Conservation (phyloP, 2,797 vertebrate species). For the Sylvilagus floridanus region DNA sequence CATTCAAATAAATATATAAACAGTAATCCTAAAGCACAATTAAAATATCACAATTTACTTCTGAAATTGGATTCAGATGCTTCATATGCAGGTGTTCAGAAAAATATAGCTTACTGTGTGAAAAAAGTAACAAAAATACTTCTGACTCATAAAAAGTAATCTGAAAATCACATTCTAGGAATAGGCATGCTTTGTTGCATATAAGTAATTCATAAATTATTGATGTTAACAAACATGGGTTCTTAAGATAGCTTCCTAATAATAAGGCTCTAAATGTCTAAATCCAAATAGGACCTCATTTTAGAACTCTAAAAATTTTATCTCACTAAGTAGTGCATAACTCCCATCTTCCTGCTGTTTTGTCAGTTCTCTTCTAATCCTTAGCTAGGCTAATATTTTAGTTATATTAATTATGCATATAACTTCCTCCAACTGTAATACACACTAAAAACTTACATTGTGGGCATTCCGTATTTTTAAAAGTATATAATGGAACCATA, state of each 20-base stretch:
- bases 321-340: constrained; percentile 58
- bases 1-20: too few relatives aligned
- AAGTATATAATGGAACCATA: not conserved
- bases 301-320: constrained; percentile 37
- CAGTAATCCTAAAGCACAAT: too few relatives aligned
- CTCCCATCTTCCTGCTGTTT: not conserved
- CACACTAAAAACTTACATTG: not conserved
- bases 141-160: constrained; percentile 38
- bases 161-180: constrained; percentile 48
- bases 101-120: constrained; percentile 6
- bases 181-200: constrained; percentile 37
- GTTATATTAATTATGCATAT: not conserved
- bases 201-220: constrained; percentile 12
- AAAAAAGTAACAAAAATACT: constrained; percentile 48
- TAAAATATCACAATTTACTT: constrained; percentile 14
- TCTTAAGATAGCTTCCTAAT: not conserved
- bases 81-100: constrained; percentile 41
- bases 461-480: not conserved
- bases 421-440: not conserved
- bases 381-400: constrained; percentile 21
- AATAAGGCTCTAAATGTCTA: constrained; percentile 37
- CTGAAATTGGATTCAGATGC: constrained; percentile 25
- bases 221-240: not conserved
- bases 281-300: constrained; percentile 10
- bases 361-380: not conserved